Conservation (phyloP, 2,888 invertebrate genomes). For the Hesperia comma region DNA sequence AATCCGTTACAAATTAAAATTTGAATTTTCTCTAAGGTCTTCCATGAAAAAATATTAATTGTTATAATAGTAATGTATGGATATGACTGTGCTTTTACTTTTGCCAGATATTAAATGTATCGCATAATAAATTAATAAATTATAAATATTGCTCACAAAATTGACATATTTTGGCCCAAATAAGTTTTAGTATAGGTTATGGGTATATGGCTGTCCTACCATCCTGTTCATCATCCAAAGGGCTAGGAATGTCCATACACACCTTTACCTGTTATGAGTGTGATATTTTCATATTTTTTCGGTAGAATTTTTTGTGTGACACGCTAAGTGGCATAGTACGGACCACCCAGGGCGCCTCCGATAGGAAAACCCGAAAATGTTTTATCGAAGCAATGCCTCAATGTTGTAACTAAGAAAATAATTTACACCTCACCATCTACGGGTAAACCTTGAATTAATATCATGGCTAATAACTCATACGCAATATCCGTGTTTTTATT, state of each 20-base stretch:
- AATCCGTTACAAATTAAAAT: too few species aligned
- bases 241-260: constrained; percentile 56
- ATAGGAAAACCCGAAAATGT: constrained; percentile 46
- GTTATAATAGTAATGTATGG: too few species aligned
- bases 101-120: too few species aligned
- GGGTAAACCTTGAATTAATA: constrained; percentile 20
- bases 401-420: constrained; percentile 25
- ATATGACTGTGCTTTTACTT: too few species aligned
- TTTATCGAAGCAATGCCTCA: constrained; percentile 32
- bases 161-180: too few species aligned
- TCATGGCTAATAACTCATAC: constrained; percentile 22
- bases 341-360: constrained; percentile 71
- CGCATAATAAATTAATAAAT: too few species aligned
- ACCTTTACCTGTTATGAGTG: constrained; percentile 55
- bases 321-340: constrained; percentile 75
- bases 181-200: too few species aligned
- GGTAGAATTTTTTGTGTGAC: constrained; percentile 77
- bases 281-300: constrained; percentile 81
- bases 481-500: neutral
- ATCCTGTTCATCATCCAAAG: neutral
- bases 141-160: too few species aligned
- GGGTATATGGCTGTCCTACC: too few species aligned
- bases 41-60: too few species aligned
- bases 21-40: too few species aligned
- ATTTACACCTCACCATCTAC: constrained; percentile 28